Evolutionary conservation across 2,888 invertebrate species (phyloP), one percentile per base, ranked within the genome.

Genomic region (Aquatica leii): DNA sequence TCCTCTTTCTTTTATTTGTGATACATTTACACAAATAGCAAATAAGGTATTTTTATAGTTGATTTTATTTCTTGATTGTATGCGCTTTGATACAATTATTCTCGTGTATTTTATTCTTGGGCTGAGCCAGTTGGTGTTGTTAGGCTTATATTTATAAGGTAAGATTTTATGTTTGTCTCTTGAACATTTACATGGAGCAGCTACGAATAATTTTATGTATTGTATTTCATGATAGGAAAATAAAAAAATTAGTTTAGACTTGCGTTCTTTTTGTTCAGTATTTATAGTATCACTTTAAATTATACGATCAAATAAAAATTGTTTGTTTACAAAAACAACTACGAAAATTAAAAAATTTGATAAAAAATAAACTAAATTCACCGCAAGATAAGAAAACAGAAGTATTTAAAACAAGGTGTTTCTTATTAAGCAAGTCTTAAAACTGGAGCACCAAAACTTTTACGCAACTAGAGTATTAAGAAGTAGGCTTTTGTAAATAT

Each of bases 221-320:
- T 68, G 71, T 69, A 72, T 69, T 73, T 71, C 71, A 68, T 50
- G 64, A 62, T 70, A 65, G 71, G 67, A 34, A 37, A 51, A 59
- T 49, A 67, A 37, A 57, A 74, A 78, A 50, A 24, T 24, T 24
- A 24, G 24, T 6, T 24, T 24, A 24, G 24, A 24, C 2, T 24
- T 24, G 6, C 6, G n/a, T 24, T 24, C 24, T 24, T 24, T n/a
- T 37, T 37, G 11, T 37, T 37, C 12, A 5, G 37, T 37, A 37
- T n/a, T 37, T 37, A 37, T 12, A 37, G 37, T 37, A 37, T 37
- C 9, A 12, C 4, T 37, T 37, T 37, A 37, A 37, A 37, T 37
- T 37, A 37, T 37, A 5, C 9, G 2, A 37, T 4, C 2, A 37
- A 37, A 11, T 37, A 37, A n/a, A n/a, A n/a, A n/a, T n/a, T n/a